Evolutionary conservation across 2,113 vertebrate genomes (phyloP).

Genomic region (Nothoprocta pentlandii): DNA sequence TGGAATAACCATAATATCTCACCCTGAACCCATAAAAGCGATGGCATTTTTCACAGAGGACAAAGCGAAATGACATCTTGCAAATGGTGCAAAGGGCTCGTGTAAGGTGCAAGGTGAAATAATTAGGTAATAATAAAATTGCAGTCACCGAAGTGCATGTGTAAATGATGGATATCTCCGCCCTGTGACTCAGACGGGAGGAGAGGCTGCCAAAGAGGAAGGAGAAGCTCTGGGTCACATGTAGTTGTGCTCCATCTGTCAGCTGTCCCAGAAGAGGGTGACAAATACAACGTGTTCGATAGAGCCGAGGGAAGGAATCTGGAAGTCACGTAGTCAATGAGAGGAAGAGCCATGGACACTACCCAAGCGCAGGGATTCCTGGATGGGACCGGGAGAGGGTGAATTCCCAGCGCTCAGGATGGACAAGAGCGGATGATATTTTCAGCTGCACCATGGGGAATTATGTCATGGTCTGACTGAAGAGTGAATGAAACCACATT

Average conservation of each 20-base stretch:
- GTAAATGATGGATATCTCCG: neutral
- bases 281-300: neutral
- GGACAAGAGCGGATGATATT: accelerated
- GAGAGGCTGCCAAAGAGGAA: neutral
- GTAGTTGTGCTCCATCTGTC: too few relatives aligned
- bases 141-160: neutral
- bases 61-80: neutral
- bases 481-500: neutral
- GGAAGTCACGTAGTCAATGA: neutral
- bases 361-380: neutral
- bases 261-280: neutral
- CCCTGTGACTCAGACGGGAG: neutral
- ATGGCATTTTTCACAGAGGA: neutral
- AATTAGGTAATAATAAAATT: neutral
- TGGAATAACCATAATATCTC: neutral
- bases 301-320: neutral
- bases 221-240: neutral
- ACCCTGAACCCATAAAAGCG: neutral
- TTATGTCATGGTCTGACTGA: neutral
- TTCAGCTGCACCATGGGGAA: neutral
- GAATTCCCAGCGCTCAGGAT: accelerated
- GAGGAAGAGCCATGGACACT: neutral
- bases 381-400: neutral
- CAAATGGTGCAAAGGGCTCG: neutral
- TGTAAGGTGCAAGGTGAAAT: neutral